phyloP scores from a whole-genome alignment of 2,113 vertebrate genomes.

The Stigmatopora nigra region DNA sequence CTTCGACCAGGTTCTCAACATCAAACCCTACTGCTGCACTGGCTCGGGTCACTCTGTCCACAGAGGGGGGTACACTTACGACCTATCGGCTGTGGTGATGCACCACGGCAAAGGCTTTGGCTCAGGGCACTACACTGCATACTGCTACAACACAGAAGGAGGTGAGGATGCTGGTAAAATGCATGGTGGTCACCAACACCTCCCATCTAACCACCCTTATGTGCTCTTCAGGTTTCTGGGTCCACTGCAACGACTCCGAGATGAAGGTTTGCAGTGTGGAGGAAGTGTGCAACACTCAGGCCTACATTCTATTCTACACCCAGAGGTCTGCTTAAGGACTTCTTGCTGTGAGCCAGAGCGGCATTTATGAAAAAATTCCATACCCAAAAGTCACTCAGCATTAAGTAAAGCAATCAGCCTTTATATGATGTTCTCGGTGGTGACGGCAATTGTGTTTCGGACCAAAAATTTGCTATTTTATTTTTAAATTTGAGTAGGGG shows the following conservation, averaged over 20 bases:
- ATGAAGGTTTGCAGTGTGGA: constrained; percentile 98
- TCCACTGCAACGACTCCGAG: constrained; percentile 99
- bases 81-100: constrained; percentile 98
- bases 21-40: constrained; percentile 96
- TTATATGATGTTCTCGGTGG: neutral
- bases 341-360: constrained; percentile 60
- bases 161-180: constrained; percentile 69
- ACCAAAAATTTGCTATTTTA: neutral
- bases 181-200: no score
- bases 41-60: constrained; percentile 81
- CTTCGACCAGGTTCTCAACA: constrained; percentile 97
- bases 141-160: constrained; percentile 99
- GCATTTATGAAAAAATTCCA: constrained; percentile 41
- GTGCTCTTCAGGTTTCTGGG: constrained; percentile 88
- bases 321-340: constrained; percentile 85
- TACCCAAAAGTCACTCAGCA: constrained; percentile 27
- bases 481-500: no score
- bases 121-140: constrained; percentile 99
- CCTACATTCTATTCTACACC: constrained; percentile 99
- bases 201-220: neutral
- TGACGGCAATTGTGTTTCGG: neutral
- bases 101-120: constrained; percentile 98
- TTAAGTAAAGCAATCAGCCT: constrained; percentile 2
- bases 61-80: constrained; percentile 87
- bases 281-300: constrained; percentile 99